Evolutionary conservation across 2,113 vertebrate genomes (phyloP).

Genomic region (Boleophthalmus pectinirostris): DNA sequence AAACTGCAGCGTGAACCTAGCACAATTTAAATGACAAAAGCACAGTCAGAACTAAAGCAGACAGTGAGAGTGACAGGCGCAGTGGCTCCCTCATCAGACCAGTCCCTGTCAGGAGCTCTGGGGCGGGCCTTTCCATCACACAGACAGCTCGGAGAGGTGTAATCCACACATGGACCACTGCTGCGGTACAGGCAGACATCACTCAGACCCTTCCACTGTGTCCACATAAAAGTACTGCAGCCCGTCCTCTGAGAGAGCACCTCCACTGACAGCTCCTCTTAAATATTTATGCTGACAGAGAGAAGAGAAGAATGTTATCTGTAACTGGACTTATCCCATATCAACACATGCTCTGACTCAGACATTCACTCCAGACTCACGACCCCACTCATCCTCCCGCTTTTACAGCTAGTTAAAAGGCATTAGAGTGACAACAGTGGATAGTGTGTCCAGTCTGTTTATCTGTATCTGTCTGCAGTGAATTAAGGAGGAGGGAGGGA

Average conservation of each 20-base stretch:
- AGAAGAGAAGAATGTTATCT: slow-evolving; percentile 74
- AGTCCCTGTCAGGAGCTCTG: slow-evolving; percentile 71
- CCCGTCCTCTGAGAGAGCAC: slow-evolving; percentile 24
- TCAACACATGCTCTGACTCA: slow-evolving; percentile 53
- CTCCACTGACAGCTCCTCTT: slow-evolving; percentile 66
- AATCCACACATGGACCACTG: slow-evolving; percentile 48
- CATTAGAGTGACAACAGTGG: slow-evolving; percentile 1
- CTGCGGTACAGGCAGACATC: slow-evolving; percentile 54
- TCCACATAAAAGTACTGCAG: slow-evolving; percentile 22
- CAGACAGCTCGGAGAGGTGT: slow-evolving; percentile 63
- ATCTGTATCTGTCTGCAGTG: not conserved
- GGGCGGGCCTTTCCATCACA: slow-evolving; percentile 57
- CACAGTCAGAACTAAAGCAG: slow-evolving; percentile 28
- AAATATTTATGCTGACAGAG: slow-evolving; percentile 77
- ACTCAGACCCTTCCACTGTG: slow-evolving; percentile 33
- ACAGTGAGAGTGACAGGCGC: slow-evolving; percentile 59
- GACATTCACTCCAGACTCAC: slow-evolving; percentile 53
- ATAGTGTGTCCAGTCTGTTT: slow-evolving; percentile 1
- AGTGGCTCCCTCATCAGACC: slow-evolving; percentile 65
- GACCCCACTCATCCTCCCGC: slow-evolving; percentile 9
- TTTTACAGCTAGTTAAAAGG: slow-evolving; percentile 32
- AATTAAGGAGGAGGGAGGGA: not conserved
- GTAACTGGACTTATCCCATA: slow-evolving; percentile 46
- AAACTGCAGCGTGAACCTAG: not conserved
- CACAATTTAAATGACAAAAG: not conserved